Percentiles rank a stretch among this genome's conserved stretches.
These are phyloP conservation scores for Apantesis nais DNA, from an alignment of 2,888 invertebrate genomes.

Conservation along the genomic window DNA sequence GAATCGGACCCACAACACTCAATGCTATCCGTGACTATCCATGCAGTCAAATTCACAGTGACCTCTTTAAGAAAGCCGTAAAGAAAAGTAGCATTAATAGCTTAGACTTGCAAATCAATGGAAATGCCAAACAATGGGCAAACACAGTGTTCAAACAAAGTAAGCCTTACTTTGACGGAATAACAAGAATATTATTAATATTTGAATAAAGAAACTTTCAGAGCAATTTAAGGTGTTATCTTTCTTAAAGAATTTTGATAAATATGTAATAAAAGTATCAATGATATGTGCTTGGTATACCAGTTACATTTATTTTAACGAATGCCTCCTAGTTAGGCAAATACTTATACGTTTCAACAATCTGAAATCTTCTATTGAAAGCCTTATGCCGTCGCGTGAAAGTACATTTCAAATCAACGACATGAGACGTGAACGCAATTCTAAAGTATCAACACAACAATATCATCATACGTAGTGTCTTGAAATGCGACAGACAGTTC, in stretches of 20 bases:
- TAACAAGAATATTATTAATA: background rate
- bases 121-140: background rate
- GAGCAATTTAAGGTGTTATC: background rate
- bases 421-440: background rate
- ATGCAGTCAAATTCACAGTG: too few species aligned
- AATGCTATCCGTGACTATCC: too few species aligned
- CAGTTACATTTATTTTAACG: background rate
- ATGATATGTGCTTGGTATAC: background rate
- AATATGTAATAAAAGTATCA: background rate
- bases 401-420: background rate
- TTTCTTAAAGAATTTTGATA: background rate
- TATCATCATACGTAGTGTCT: constrained; percentile 22
- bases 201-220: background rate
- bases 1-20: too few species aligned
- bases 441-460: constrained; percentile 13
- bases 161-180: background rate
- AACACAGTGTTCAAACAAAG: background rate
- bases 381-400: background rate
- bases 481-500: constrained; percentile 24
- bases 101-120: too few species aligned
- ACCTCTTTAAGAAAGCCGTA: background rate
- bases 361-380: background rate
- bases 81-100: background rate
- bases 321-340: background rate
- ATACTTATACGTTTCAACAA: background rate